Evolutionary conservation across 2,113 vertebrate species (phyloP).

Genomic region (Canis aureus): DNA sequence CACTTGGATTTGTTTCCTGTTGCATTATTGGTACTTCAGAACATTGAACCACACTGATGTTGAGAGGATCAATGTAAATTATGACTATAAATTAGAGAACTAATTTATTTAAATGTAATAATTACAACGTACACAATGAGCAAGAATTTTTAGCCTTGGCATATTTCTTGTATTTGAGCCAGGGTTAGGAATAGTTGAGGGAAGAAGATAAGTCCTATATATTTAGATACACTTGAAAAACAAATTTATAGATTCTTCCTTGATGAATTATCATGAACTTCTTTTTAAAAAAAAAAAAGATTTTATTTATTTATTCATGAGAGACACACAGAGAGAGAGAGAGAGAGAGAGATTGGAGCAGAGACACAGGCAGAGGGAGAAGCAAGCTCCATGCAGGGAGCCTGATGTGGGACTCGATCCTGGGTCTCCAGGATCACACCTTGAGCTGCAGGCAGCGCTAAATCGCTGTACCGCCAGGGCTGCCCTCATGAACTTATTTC

Average conservation of each 20-base stretch:
- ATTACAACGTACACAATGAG: background rate
- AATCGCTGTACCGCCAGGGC: no score
- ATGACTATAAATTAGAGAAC: background rate
- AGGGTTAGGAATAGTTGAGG: background rate
- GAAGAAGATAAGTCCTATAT: background rate
- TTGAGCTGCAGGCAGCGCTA: no score
- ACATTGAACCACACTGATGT: background rate
- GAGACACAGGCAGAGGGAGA: no score
- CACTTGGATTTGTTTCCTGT: background rate
- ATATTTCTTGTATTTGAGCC: conserved; percentile 5
- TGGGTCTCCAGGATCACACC: no score
- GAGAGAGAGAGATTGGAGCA: no score
- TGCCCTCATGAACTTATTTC: background rate
- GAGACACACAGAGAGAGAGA: no score
- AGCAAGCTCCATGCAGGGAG: no score
- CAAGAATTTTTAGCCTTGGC: background rate
- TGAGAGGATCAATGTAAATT: background rate
- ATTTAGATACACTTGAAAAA: background rate
- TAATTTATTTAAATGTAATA: background rate
- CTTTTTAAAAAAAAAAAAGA: background rate
- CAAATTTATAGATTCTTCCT: background rate
- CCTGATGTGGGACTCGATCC: no score
- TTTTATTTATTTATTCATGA: no score
- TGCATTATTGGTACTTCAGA: conserved; percentile 57
- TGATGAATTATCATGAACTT: conserved; percentile 8